Conservation (phyloP, 2,888 invertebrate genomes). For the Heliconius ethilla region DNA sequence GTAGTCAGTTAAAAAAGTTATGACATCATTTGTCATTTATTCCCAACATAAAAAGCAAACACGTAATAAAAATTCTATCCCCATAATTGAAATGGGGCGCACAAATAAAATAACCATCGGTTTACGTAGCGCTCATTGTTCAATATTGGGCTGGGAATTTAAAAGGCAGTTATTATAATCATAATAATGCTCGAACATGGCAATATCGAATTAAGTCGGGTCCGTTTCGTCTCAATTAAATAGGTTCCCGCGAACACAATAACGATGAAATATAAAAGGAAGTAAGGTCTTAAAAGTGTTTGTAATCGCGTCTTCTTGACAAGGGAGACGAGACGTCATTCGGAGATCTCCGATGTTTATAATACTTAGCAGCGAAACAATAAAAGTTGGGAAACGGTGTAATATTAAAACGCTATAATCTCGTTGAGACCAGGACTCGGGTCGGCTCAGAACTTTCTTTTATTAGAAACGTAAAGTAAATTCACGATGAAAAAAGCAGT, state of each 20-base stretch:
- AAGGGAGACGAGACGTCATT: slow-evolving; percentile 65
- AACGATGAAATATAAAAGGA: slow-evolving; percentile 59
- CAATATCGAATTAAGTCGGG: slow-evolving; percentile 67
- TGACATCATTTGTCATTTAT: slow-evolving; percentile 29
- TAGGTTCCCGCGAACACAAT: slow-evolving; percentile 64
- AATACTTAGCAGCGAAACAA: slow-evolving; percentile 70
- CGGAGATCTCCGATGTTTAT: slow-evolving; percentile 69
- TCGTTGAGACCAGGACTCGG: slow-evolving; percentile 57
- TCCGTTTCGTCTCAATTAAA: slow-evolving; percentile 71
- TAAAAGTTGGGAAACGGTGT: slow-evolving; percentile 72
- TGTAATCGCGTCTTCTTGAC: slow-evolving; percentile 60
- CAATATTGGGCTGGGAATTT: slow-evolving; percentile 42
- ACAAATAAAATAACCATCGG: slow-evolving; percentile 37
- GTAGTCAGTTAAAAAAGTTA: slow-evolving; percentile 22
- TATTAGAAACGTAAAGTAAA: slow-evolving; percentile 66
- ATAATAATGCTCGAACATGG: slow-evolving; percentile 60
- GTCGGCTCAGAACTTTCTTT: slow-evolving; percentile 62
- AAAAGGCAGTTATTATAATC: slow-evolving; percentile 53
- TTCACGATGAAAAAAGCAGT: slow-evolving; percentile 60
- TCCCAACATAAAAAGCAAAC: slow-evolving; percentile 32
- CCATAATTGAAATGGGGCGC: slow-evolving; percentile 37
- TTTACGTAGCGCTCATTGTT: slow-evolving; percentile 31
- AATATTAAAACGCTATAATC: slow-evolving; percentile 78
- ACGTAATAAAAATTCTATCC: slow-evolving; percentile 36
- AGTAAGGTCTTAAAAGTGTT: slow-evolving; percentile 66